Evolutionary conservation across 2,888 invertebrate genomes (phyloP).

Genomic region (Gisinianus flammeolus): DNA sequence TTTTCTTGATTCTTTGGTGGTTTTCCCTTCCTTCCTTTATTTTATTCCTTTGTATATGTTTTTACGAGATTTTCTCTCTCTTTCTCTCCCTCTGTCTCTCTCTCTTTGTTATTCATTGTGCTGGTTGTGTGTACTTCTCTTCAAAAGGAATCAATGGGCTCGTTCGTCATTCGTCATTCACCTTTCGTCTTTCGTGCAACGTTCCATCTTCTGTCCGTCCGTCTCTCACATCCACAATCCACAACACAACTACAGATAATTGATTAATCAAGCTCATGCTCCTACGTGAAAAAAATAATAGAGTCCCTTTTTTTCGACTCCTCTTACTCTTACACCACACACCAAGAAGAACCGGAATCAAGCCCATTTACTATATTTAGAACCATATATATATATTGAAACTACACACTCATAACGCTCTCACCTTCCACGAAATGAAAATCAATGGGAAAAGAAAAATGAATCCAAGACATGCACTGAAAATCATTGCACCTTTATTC

Average conservation of each 20-base stretch:
- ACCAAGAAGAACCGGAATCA: neutral
- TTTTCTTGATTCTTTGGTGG: too few species aligned
- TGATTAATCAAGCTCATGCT: constrained; percentile 14
- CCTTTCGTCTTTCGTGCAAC: neutral
- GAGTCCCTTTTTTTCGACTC: neutral
- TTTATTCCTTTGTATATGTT: neutral
- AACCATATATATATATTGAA: neutral
- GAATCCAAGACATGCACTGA: neutral
- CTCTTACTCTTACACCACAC: too few species aligned
- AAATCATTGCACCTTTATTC: neutral
- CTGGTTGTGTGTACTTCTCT: neutral
- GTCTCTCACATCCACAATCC: neutral
- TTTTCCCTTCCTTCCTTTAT: too few species aligned
- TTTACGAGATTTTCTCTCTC: neutral
- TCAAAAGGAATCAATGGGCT: neutral
- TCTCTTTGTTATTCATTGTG: neutral
- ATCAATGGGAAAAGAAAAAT: neutral
- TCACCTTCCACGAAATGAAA: too few species aligned
- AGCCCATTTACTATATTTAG: neutral
- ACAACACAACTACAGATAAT: too few species aligned
- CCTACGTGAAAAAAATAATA: constrained; percentile 1
- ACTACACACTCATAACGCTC: too few species aligned
- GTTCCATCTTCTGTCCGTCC: neutral
- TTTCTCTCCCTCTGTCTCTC: neutral
- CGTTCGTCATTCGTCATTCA: neutral